Base-by-base conservation (phyloP, 2,888 invertebrate species). In the Morpho achilles region DNA sequence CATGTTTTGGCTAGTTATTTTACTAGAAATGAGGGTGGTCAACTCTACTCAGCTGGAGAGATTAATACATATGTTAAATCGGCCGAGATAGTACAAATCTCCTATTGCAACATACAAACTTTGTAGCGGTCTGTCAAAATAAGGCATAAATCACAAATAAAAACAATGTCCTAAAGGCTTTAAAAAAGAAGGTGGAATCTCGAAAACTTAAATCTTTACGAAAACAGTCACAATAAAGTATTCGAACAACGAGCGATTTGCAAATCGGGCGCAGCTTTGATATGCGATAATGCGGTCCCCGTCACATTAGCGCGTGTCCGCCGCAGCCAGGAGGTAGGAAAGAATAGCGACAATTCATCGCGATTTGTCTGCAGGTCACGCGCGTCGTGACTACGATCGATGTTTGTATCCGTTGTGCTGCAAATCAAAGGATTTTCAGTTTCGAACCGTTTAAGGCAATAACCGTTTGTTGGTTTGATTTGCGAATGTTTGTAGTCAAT, bases 301-400 rank as follows among this genome's bases (percentile, higher is more conserved):
- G 72, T 71, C 74, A 75, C 74, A 80, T 79, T 75, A 73, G 69
- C 72, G 69, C 69, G 71, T 71, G 68, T 66, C 66, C 64, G 58
- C 50, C 61, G 55, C 56, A 64, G 66, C 62, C 58, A 65, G 64
- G 67, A 74, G 67, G 53, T 45, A 7, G 74, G 77, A 59, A 82
- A 79, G 80, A 83, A 80, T 80, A 73, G 70, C 71, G 69, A 77
- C 81, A 86, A 87, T 87, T 87, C 87, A 85, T 88, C 84, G 84
- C 82, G 88, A 89, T 89, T 88, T 88, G 89, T 88, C 85, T 73
- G 71, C 66, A 70, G 83, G 85, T 86, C 87, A 87, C 82, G 83
- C 80, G 75, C 63, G 72, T 82, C 86, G 85, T 87, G 86, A 86
- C 87, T 84, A 55, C 66, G 66, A 67, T 63, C 66, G 60, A 64